Evolutionary conservation across 2,797 vertebrate genomes (phyloP).

Genomic region (Chlorospingus flavigularis): DNA sequence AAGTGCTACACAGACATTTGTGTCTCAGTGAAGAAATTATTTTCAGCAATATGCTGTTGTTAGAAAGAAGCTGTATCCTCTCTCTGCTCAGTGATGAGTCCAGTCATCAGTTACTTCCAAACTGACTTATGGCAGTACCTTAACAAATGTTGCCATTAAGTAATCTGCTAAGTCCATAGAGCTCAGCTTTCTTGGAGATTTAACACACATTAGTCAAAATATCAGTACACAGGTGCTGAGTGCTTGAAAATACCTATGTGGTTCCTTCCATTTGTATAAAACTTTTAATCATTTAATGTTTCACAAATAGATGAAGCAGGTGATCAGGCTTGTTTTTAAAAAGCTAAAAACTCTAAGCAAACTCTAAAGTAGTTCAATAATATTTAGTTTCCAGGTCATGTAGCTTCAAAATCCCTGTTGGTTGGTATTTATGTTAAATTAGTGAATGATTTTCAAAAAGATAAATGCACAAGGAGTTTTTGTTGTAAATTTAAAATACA

Average conservation of each 20-base stretch:
- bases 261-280: slow-evolving; percentile 9
- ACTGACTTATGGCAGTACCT: slow-evolving; percentile 1
- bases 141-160: slow-evolving; percentile 15
- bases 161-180: slow-evolving; percentile 17
- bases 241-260: not conserved
- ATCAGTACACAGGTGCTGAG: slow-evolving; percentile 5
- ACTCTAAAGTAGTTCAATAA: not conserved
- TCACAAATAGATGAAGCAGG: not conserved
- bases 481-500: not conserved
- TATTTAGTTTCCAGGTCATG: not conserved
- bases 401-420: not conserved
- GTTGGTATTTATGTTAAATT: not conserved
- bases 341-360: not conserved
- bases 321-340: slow-evolving; percentile 2
- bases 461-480: not conserved
- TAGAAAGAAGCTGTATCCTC: not conserved
- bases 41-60: not conserved
- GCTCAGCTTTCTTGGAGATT: slow-evolving; percentile 16
- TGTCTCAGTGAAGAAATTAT: slow-evolving; percentile 34
- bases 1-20: slow-evolving; percentile 50
- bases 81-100: not conserved
- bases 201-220: not conserved
- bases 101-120: not conserved
- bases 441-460: not conserved
- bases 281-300: slow-evolving; percentile 21